Conservation (phyloP, 30 jellyfish, hydroid and myxozoan species). For the Aurelia aurita complex sp. Pacific region DNA sequence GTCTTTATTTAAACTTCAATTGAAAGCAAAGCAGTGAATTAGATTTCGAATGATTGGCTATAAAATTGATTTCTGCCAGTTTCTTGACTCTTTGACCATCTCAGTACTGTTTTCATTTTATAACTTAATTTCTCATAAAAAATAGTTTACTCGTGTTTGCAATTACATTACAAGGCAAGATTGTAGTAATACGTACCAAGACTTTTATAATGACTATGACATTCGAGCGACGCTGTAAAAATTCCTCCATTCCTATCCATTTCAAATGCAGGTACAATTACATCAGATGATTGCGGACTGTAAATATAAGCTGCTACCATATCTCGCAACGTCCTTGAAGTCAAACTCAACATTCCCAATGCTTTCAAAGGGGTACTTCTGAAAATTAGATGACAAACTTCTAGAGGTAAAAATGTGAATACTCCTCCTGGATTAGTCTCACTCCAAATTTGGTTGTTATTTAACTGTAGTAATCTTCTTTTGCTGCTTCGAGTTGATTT, state of each 20-base stretch:
- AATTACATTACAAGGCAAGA: too few species aligned
- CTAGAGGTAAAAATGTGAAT: constrained; percentile 50
- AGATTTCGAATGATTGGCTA: too few species aligned
- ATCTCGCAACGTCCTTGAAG: constrained; percentile 85
- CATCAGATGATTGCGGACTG: constrained; percentile 71
- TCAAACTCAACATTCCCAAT: constrained; percentile 75
- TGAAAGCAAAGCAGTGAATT: too few species aligned
- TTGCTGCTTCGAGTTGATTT: constrained; percentile 33
- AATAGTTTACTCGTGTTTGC: too few species aligned
- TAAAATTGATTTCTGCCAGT: too few species aligned
- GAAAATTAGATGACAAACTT: constrained; percentile 43
- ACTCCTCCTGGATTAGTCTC: constrained; percentile 37
- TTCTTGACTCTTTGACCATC: too few species aligned
- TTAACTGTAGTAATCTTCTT: constrained; percentile 2
- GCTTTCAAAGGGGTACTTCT: constrained; percentile 56
- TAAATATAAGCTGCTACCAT: constrained; percentile 65
- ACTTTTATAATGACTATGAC: constrained; percentile 76
- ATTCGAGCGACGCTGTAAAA: constrained; percentile 37
- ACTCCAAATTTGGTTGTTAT: constrained; percentile 11
- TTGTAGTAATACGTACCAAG: constrained; percentile 45
- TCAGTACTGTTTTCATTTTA: too few species aligned
- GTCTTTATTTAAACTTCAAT: too few species aligned
- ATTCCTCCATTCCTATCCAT: constrained; percentile 31
- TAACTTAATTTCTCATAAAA: too few species aligned
- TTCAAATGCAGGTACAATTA: constrained; percentile 55